A percentile compares a stretch with the other conserved stretches of the same genome.
Conservation (phyloP, 2,797 vertebrate species). For the Pipistrellus pipistrellus region DNA sequence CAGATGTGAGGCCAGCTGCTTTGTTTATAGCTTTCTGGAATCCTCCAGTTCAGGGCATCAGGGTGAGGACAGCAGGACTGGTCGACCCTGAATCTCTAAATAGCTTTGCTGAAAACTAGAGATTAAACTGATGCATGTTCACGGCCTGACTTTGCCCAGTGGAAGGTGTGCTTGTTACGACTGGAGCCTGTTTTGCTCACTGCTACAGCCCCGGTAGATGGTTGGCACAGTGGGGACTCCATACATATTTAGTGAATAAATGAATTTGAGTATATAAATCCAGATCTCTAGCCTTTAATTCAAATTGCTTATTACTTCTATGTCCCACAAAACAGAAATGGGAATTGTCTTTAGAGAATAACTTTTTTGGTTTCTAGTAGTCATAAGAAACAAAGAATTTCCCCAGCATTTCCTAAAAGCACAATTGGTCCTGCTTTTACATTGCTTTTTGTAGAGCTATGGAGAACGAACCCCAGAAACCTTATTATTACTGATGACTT, state of each 20-base stretch:
- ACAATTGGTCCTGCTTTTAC: conserved; percentile 72
- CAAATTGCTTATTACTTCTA: background rate
- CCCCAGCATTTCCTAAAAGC: conserved; percentile 43
- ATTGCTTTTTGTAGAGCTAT: conserved; percentile 59
- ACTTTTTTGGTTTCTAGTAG: conserved; percentile 5
- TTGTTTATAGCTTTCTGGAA: background rate
- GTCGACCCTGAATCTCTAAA: background rate
- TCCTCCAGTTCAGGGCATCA: background rate
- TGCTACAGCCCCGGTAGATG: background rate
- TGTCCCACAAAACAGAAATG: background rate
- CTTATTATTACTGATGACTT: conserved; percentile 65
- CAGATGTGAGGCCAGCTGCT: background rate
- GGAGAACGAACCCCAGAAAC: conserved; percentile 48
- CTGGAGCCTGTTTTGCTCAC: background rate
- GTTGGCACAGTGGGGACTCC: background rate
- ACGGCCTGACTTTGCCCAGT: background rate
- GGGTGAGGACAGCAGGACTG: background rate
- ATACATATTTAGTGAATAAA: conserved; percentile 10
- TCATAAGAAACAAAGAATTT: conserved; percentile 63
- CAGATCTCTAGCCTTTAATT: conserved; percentile 38
- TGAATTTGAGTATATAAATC: background rate
- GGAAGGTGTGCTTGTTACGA: background rate
- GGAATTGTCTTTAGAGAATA: conserved; percentile 50
- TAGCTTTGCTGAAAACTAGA: conserved; percentile 32
- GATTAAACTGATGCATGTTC: background rate